A percentile compares a stretch with the other conserved stretches of the same genome.
phyloP scores from a whole-genome alignment of 2,113 vertebrate species.

The Solenodon paradoxus region DNA sequence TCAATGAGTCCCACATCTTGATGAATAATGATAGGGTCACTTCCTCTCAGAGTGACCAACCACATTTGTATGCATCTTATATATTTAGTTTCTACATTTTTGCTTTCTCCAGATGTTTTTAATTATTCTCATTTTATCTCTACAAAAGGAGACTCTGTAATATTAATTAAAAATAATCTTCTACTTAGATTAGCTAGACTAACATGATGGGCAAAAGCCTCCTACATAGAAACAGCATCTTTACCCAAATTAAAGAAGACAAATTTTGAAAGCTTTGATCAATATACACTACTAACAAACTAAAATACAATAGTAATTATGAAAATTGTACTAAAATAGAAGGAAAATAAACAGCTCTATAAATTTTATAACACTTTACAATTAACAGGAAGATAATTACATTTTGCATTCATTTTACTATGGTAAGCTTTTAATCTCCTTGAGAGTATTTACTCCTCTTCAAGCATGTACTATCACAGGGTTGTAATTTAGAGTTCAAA shows the following conservation, averaged over 20 bases:
- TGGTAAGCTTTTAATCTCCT: background rate
- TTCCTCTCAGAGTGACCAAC: background rate
- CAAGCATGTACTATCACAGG: background rate
- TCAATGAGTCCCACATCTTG: background rate
- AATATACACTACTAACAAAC: background rate
- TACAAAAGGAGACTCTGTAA: background rate
- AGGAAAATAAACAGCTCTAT: background rate
- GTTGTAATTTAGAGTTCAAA: background rate
- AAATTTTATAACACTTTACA: background rate
- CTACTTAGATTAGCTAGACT: background rate
- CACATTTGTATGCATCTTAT: background rate
- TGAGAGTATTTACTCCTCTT: background rate
- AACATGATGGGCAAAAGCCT: background rate
- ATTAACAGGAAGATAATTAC: background rate
- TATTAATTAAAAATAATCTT: constrained; percentile 16
- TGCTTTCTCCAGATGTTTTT: constrained; percentile 50
- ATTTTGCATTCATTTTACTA: background rate
- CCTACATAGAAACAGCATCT: background rate
- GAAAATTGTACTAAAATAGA: background rate
- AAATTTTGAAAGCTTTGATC: background rate
- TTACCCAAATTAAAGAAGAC: background rate
- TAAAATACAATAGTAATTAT: background rate
- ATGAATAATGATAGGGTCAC: fast-evolving
- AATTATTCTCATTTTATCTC: background rate
- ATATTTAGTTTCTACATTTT: background rate